phyloP scores from a whole-genome alignment of 2,797 vertebrate species.

The Petrocephalus sullivani region DNA sequence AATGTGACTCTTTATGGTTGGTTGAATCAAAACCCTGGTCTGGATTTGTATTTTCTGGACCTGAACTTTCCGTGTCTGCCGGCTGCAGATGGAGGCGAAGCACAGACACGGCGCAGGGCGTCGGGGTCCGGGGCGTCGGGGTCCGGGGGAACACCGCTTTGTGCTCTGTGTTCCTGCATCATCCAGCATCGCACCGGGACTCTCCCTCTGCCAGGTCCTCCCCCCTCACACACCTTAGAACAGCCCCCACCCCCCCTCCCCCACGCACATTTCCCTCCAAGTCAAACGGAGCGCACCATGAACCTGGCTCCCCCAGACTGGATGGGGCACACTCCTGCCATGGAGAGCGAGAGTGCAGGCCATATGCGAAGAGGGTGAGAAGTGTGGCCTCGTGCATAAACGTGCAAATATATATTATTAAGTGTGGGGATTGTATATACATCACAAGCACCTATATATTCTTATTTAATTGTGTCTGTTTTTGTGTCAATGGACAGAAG shows the following conservation, averaged over 20 bases:
- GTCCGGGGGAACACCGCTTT: not conserved
- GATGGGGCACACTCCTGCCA: not conserved
- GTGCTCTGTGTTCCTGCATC: not conserved
- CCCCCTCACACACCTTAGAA: no score
- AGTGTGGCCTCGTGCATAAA: conserved; percentile 32
- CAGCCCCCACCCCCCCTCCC: not conserved
- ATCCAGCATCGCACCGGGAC: not conserved
- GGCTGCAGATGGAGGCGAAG: not conserved
- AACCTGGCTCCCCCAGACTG: not conserved
- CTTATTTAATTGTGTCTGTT: conserved; percentile 38
- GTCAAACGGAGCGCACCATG: not conserved
- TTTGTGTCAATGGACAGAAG: not conserved
- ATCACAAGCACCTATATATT: conserved; percentile 23
- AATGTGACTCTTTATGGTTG: not conserved
- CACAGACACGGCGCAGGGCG: not conserved
- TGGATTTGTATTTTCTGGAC: not conserved
- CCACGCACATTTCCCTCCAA: not conserved
- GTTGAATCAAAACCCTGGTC: not conserved
- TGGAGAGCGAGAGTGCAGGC: no score
- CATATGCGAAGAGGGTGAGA: not conserved
- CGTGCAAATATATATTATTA: not conserved
- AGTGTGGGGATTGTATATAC: conserved; percentile 22
- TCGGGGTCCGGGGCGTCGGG: not conserved
- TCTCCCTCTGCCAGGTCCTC: no score
- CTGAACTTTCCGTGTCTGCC: not conserved